A percentile compares a stretch with the other conserved stretches of the same genome.
phyloP scores from a whole-genome alignment of 2,113 vertebrate genomes.

The Seriola rivoliana region DNA sequence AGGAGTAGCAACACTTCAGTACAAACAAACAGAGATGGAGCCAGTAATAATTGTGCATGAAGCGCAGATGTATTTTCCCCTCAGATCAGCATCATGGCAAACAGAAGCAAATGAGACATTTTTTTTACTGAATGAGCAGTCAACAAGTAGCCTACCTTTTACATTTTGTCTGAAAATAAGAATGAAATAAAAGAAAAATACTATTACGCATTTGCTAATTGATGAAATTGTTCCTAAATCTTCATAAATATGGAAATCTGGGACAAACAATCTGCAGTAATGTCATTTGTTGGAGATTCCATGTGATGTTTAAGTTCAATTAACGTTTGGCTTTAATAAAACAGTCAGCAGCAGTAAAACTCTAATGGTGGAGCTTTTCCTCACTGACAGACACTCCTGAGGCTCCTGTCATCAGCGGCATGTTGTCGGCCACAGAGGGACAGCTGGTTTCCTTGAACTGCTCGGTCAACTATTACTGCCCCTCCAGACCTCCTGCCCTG shows the following conservation, averaged over 20 bases:
- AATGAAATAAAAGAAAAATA: background rate
- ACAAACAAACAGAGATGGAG: background rate
- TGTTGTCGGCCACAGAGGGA: slow-evolving; percentile 74
- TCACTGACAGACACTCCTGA: slow-evolving; percentile 72
- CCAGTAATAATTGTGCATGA: background rate
- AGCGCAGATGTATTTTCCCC: background rate
- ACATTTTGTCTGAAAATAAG: background rate
- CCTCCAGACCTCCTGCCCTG: slow-evolving; percentile 73
- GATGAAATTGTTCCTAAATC: background rate
- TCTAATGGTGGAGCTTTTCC: background rate
- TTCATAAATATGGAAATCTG: background rate
- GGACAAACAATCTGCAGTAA: background rate
- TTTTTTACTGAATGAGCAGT: background rate
- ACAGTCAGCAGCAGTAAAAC: background rate
- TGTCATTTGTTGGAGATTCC: background rate
- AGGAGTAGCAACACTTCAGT: background rate
- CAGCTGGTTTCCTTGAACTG: slow-evolving; percentile 82
- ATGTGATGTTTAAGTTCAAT: background rate
- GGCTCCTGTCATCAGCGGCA: slow-evolving; percentile 75
- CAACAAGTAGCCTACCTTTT: background rate
- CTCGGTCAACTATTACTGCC: slow-evolving; percentile 78
- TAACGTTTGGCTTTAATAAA: background rate
- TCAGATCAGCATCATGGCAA: background rate
- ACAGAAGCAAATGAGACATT: no score
- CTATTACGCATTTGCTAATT: background rate